A percentile compares a stretch with the other conserved stretches of the same genome.
phyloP scores from a whole-genome alignment of 2,888 invertebrate genomes.

The Drosophila borealis region DNA sequence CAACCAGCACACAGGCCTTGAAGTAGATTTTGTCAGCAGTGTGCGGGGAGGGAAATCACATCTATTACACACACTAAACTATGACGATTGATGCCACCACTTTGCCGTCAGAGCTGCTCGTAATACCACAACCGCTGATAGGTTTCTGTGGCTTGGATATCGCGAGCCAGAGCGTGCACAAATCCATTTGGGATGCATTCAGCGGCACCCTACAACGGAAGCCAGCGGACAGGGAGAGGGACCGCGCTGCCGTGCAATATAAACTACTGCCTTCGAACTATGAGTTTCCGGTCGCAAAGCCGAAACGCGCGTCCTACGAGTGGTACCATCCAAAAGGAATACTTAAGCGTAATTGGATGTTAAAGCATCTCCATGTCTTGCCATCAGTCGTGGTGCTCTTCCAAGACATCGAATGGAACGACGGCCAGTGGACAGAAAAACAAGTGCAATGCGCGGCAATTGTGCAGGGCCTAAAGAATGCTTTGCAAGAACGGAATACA shows the following conservation, averaged over 20 bases:
- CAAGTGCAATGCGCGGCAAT: conserved; percentile 96
- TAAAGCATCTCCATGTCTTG: conserved; percentile 94
- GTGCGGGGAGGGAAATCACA: conserved; percentile 26
- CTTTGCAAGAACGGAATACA: conserved; percentile 86
- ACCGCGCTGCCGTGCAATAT: conserved; percentile 93
- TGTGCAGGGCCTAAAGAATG: conserved; percentile 91
- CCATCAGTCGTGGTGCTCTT: conserved; percentile 98
- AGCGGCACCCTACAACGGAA: conserved; percentile 89
- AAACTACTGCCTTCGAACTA: conserved; percentile 92
- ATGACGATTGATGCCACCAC: conserved; percentile 88
- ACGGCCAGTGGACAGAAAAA: conserved; percentile 96
- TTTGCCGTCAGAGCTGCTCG: conserved; percentile 93
- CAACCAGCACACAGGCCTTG: conserved; percentile 17
- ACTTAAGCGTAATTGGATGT: conserved; percentile 97
- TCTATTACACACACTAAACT: conserved; percentile 43
- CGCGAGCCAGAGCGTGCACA: conserved; percentile 93
- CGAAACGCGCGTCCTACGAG: conserved; percentile 95
- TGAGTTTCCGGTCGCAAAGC: conserved; percentile 94
- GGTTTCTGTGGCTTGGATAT: conserved; percentile 95
- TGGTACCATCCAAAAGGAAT: conserved; percentile 98
- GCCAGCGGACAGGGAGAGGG: conserved; percentile 86
- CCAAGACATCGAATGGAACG: conserved; percentile 99
- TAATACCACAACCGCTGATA: conserved; percentile 93
- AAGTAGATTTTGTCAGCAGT: conserved; percentile 13
- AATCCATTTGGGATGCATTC: conserved; percentile 97